These are phyloP conservation scores for Chroicocephalus ridibundus DNA, from an alignment of 2,113 vertebrate genomes.

Conservation along the genomic window DNA sequence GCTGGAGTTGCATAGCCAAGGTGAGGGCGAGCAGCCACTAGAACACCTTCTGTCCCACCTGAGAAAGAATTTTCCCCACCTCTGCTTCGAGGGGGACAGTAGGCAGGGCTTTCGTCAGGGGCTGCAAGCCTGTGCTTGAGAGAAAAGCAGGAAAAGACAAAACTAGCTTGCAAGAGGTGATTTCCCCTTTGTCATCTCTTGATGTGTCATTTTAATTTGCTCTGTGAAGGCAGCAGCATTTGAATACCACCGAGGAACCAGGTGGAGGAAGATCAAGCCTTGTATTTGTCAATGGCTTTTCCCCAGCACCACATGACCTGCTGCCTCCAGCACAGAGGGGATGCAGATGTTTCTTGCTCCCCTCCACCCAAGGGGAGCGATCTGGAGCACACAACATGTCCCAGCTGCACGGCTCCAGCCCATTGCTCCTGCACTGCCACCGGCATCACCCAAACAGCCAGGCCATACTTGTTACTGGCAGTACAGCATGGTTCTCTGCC, in stretches of 20 bases:
- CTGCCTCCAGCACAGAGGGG: background rate
- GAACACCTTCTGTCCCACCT: background rate
- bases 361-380: background rate
- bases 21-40: background rate
- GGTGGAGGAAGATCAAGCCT: background rate
- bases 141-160: background rate
- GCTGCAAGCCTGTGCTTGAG: background rate
- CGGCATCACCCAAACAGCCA: background rate
- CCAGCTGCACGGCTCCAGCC: background rate
- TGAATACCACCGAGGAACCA: background rate
- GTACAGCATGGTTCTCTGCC: background rate
- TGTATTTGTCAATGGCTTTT: background rate
- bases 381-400: background rate
- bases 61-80: background rate
- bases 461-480: no score
- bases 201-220: background rate
- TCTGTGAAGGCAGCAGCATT: background rate
- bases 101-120: background rate
- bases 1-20: background rate
- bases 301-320: background rate
- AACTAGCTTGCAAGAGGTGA: background rate
- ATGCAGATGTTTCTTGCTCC: background rate
- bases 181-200: background rate
- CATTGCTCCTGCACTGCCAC: background rate
- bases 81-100: fast-evolving